Base-by-base conservation (phyloP, 2,888 invertebrate genomes). In the Isotomurus palustris region DNA sequence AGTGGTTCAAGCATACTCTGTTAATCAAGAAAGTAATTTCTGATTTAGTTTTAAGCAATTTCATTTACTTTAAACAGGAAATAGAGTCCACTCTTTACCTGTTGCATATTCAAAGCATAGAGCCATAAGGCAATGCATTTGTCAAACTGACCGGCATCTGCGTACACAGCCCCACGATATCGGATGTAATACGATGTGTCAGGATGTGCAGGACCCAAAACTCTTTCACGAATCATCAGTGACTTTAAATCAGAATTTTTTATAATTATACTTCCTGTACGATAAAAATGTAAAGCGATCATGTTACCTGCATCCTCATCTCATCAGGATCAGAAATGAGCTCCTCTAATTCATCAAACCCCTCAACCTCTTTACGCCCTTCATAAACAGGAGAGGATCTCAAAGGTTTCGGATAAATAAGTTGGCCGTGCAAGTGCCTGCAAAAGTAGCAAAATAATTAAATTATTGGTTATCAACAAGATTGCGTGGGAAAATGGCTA, bases 141-240 rank as follows among this genome's bases (percentile, higher is more conserved):
- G 54, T 85, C 83, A 79, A 94, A 95, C 72, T 93, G 88, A 2
- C 95, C 91, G 65, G 91, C 87, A 77, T 95, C 95, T 36, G 95
- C 95, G 78, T 94, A 95, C 64, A 94, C 86, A 0, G 91, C 91
- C 60, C 91, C 91, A 72, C 92, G 82, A 77, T 91, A 94, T 19
- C 95, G 83, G 69, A 96, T 93, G 78, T 93, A 95, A 78, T 95
- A 95, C 72, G 91, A 91, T 43, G 95, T 95, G 77, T 95, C 94
- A 0, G 95, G 94, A 82, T 96, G 95, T 8, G 91, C 92, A 2
- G 94, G 93, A 1, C 87, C 84, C 80, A 95, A 78, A 71, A 95
- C 94, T 72, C 95, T 80, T 77, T 95, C 94, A 56, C 95, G 80
- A 62, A 95, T 91, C 60, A 95, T 85, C 52, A 96, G 70, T 3